phyloP scores from a whole-genome alignment of 1,140 invertebrate genomes.

The Gyrodactylus salaris region DNA sequence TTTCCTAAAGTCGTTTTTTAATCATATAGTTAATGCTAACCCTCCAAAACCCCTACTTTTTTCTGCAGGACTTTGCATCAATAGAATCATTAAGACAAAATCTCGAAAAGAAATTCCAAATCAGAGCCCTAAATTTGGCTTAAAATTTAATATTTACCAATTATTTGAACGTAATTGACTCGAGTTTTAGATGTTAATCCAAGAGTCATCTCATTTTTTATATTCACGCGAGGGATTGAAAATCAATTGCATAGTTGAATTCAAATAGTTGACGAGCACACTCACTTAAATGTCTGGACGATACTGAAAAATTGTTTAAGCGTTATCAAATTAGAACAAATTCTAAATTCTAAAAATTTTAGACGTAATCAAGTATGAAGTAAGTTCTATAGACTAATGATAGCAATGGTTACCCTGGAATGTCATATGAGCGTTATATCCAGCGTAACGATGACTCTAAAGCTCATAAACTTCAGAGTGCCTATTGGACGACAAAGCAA shows the following conservation, averaged over 20 bases:
- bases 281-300: not conserved
- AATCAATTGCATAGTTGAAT: not conserved
- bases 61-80: too few relatives aligned
- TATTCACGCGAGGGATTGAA: too few relatives aligned
- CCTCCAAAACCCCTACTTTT: too few relatives aligned
- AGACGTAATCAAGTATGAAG: not conserved
- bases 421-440: constrained; percentile 15
- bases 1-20: not conserved
- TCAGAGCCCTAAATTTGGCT: too few relatives aligned
- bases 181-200: too few relatives aligned
- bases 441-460: constrained; percentile 25
- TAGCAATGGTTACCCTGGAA: constrained; percentile 14
- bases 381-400: not conserved
- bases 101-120: too few relatives aligned
- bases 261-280: not conserved
- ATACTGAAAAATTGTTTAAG: not conserved
- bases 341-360: not conserved
- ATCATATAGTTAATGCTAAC: not conserved
- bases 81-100: too few relatives aligned
- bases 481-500: constrained; percentile 93
- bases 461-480: constrained; percentile 51
- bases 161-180: too few relatives aligned
- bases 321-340: not conserved
- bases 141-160: too few relatives aligned
- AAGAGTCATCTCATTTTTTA: too few relatives aligned